Conservation (phyloP, 1,140 invertebrate genomes). For the Berghia stephanieae region DNA sequence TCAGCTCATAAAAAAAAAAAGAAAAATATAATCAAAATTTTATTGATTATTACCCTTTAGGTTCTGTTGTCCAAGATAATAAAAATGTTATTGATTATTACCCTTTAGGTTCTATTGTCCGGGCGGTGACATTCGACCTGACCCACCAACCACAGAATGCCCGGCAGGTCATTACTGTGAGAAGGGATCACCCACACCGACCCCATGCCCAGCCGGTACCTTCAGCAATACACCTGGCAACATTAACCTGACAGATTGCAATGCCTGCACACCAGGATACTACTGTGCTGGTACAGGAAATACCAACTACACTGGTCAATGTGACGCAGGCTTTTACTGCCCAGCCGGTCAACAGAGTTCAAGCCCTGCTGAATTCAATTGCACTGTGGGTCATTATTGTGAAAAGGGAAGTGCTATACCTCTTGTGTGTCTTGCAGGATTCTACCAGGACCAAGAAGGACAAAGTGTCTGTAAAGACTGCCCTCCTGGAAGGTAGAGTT, state of each 20-base stretch:
- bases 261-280: constrained; percentile 55
- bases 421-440: constrained; percentile 50
- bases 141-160: constrained; percentile 48
- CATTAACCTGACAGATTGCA: constrained; percentile 50
- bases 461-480: constrained; percentile 54
- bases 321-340: constrained; percentile 58
- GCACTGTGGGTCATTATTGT: constrained; percentile 60
- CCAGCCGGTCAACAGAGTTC: constrained; percentile 56
- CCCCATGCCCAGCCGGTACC: constrained; percentile 58
- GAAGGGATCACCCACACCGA: constrained; percentile 49
- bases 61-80: constrained; percentile 51
- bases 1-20: background rate
- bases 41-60: constrained; percentile 28
- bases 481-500: constrained; percentile 56
- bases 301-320: constrained; percentile 52
- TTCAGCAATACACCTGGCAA: constrained; percentile 50
- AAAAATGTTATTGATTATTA: background rate
- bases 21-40: background rate
- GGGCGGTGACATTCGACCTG: constrained; percentile 48
- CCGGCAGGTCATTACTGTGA: constrained; percentile 55
- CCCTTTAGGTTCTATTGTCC: constrained; percentile 57
- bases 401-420: constrained; percentile 48
- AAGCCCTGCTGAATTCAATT: constrained; percentile 56
- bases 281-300: constrained; percentile 55
- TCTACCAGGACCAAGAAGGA: constrained; percentile 54